Evolutionary conservation across 2,113 vertebrate species (phyloP).

Genomic region (Zosterops japonicus): DNA sequence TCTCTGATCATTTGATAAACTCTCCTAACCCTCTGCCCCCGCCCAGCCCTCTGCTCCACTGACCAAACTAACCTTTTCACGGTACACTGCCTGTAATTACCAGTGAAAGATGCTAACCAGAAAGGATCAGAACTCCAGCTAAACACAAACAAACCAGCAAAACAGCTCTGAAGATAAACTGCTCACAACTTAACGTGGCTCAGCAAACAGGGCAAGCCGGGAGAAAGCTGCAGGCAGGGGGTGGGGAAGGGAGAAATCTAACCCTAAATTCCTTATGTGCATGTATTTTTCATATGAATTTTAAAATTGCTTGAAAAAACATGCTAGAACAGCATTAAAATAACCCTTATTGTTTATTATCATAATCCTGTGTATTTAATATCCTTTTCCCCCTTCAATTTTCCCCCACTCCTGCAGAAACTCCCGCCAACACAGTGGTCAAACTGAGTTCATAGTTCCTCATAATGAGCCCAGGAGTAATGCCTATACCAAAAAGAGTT

Average conservation of each 20-base stretch:
- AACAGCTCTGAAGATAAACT: slow-evolving; percentile 72
- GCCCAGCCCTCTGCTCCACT: slow-evolving; percentile 52
- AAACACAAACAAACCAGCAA: slow-evolving; percentile 73
- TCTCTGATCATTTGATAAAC: slow-evolving; percentile 74
- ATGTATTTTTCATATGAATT: slow-evolving; percentile 38
- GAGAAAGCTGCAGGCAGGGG: neutral
- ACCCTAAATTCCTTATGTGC: slow-evolving; percentile 3
- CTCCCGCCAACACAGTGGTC: slow-evolving; percentile 9
- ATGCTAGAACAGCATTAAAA: neutral
- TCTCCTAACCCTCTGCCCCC: slow-evolving; percentile 56
- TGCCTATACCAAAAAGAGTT: slow-evolving; percentile 35
- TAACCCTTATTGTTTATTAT: slow-evolving; percentile 37
- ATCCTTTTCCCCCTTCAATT: slow-evolving; percentile 6
- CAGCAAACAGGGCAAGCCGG: neutral
- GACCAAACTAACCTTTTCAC: slow-evolving; percentile 70
- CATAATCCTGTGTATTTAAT: slow-evolving; percentile 40
- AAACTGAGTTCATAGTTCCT: slow-evolving; percentile 52
- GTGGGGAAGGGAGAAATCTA: slow-evolving; percentile 21
- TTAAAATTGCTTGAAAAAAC: slow-evolving; percentile 47
- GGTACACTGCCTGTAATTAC: slow-evolving; percentile 62
- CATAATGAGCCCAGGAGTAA: neutral
- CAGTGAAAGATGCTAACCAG: slow-evolving; percentile 73
- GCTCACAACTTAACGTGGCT: slow-evolving; percentile 11
- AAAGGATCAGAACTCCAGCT: slow-evolving; percentile 72
- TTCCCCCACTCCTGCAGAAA: slow-evolving; percentile 31